Percentiles rank a stretch among this genome's conserved stretches.
phyloP scores from a whole-genome alignment of 2,797 vertebrate species.

The Sciurus vulgaris region DNA sequence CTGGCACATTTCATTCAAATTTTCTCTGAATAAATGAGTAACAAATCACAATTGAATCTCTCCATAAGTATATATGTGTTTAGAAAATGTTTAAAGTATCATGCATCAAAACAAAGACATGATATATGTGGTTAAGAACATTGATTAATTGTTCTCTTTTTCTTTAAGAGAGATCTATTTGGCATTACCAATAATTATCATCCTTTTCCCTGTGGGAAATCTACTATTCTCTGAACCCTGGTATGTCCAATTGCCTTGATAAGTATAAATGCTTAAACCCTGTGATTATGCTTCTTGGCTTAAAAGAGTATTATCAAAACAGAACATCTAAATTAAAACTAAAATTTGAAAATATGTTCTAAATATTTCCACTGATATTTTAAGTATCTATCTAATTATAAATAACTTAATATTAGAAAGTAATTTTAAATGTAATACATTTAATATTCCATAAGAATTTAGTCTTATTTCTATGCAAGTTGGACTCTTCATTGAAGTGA shows the following conservation, averaged over 20 bases:
- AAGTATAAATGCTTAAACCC: slow-evolving; percentile 49
- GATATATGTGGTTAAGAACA: background rate
- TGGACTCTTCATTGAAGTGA: background rate
- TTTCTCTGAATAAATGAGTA: background rate
- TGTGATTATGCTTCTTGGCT: slow-evolving; percentile 23
- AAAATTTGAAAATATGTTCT: background rate
- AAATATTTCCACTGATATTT: background rate
- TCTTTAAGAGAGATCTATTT: background rate
- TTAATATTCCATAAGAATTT: background rate
- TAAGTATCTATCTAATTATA: background rate
- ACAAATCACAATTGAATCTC: background rate
- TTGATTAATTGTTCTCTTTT: background rate
- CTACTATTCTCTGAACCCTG: slow-evolving; percentile 28
- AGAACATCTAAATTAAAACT: slow-evolving; percentile 42
- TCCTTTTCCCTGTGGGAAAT: background rate
- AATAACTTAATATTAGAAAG: slow-evolving; percentile 19
- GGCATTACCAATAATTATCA: slow-evolving; percentile 45
- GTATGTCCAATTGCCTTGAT: background rate
- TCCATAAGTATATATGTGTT: background rate
- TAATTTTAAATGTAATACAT: slow-evolving; percentile 1
- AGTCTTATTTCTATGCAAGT: background rate
- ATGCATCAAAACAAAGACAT: background rate
- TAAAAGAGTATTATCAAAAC: slow-evolving; percentile 5
- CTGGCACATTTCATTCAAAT: background rate
- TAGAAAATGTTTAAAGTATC: background rate